Evolutionary conservation across 2,888 invertebrate genomes (phyloP).

Genomic region (Noctua pronuba): DNA sequence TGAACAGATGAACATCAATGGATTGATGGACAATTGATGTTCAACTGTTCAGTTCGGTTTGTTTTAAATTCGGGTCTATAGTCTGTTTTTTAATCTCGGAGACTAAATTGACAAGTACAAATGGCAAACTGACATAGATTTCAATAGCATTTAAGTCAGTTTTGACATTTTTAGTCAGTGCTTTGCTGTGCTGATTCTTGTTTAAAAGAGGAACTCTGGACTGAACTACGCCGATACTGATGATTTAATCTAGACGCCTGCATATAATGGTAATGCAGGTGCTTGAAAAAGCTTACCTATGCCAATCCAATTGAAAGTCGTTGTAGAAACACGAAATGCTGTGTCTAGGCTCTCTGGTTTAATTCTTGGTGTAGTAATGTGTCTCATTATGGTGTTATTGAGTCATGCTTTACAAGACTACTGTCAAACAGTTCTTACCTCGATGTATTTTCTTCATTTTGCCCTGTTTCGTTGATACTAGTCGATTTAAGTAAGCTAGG

Average conservation of each 20-base stretch:
- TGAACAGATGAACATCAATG: background rate
- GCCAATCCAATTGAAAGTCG: background rate
- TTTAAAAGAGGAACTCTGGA: background rate
- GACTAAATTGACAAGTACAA: no score
- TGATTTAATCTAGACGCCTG: no score
- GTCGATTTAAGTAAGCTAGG: background rate
- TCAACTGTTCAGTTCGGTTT: no score
- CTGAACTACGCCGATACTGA: background rate
- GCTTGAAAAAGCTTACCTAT: background rate
- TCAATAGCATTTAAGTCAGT: no score
- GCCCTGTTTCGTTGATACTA: background rate
- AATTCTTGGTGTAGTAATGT: background rate
- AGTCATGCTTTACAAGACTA: background rate
- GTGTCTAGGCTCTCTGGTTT: background rate
- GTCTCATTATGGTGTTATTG: background rate
- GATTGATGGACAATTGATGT: no score
- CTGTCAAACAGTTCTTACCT: background rate
- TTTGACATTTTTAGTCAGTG: no score
- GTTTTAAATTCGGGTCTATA: background rate
- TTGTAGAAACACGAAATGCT: background rate
- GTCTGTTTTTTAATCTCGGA: no score
- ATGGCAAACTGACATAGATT: no score
- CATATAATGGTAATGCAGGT: background rate
- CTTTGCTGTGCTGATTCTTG: background rate
- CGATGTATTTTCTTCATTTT: background rate